These are phyloP conservation scores for Okapia johnstoni DNA, from an alignment of 2,113 vertebrate genomes.

Conservation along the genomic window DNA sequence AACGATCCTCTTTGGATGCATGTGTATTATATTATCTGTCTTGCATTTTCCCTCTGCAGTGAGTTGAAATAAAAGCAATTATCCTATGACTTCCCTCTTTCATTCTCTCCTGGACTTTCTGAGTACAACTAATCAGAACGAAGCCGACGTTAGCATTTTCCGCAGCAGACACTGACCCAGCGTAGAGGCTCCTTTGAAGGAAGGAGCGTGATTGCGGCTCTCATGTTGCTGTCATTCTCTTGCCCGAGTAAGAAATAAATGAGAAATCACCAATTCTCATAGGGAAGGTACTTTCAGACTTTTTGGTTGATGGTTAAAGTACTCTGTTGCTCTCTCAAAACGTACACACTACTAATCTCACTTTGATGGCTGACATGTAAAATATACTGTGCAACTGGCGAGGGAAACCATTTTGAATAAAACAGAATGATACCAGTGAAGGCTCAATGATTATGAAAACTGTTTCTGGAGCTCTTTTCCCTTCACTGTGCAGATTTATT, in stretches of 20 bases:
- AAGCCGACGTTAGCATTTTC: neutral
- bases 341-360: neutral
- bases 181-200: neutral
- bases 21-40: neutral
- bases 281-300: neutral
- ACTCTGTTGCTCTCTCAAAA: slow-evolving; percentile 7
- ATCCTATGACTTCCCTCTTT: slow-evolving; percentile 6
- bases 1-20: neutral
- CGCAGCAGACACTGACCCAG: neutral
- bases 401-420: neutral
- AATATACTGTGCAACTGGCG: neutral
- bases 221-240: neutral
- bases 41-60: neutral
- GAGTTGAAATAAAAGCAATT: slow-evolving; percentile 52
- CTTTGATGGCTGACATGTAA: neutral
- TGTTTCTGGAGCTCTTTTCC: neutral
- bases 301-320: slow-evolving; percentile 24
- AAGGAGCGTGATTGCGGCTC: neutral
- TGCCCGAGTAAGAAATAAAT: neutral
- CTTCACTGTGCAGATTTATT: neutral
- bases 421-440: neutral
- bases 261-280: neutral
- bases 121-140: slow-evolving; percentile 11
- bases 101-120: slow-evolving; percentile 17
- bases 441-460: neutral